phyloP scores from a whole-genome alignment of 2,797 vertebrate species.

The Characodon lateralis region DNA sequence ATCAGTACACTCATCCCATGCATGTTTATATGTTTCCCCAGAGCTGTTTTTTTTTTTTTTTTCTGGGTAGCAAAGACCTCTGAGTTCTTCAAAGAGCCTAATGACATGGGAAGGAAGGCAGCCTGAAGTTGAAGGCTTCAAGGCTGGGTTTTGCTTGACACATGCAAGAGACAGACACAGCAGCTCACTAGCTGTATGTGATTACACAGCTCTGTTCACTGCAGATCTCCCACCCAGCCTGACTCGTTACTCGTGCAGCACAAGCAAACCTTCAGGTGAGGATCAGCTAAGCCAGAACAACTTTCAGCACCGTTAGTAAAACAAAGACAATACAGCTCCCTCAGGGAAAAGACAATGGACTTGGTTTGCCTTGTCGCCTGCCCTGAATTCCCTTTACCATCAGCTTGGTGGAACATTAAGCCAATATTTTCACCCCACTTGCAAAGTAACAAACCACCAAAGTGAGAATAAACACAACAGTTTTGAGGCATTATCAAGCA shows the following conservation, averaged over 20 bases:
- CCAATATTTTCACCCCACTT: slow-evolving; percentile 38
- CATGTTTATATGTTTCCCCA: slow-evolving; percentile 40
- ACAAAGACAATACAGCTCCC: slow-evolving; percentile 29
- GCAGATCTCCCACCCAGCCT: slow-evolving; percentile 9
- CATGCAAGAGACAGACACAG: slow-evolving; percentile 29
- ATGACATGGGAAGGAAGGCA: slow-evolving; percentile 35
- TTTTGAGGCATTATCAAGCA: slow-evolving; percentile 42
- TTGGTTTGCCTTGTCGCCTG: slow-evolving; percentile 18
- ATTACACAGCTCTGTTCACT: slow-evolving; percentile 25
- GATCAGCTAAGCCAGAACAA: slow-evolving; percentile 9
- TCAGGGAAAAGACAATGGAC: slow-evolving; percentile 10
- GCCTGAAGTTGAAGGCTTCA: slow-evolving; percentile 28
- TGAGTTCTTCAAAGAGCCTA: slow-evolving; percentile 49
- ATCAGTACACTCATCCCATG: slow-evolving; percentile 15
- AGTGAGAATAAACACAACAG: slow-evolving; percentile 33
- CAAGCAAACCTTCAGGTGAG: slow-evolving; percentile 32
- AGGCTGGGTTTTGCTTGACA: slow-evolving; percentile 41
- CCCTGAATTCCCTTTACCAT: slow-evolving; percentile 25
- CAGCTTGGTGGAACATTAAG: slow-evolving; percentile 15
- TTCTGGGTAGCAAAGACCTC: slow-evolving; percentile 25
- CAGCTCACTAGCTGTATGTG: slow-evolving; percentile 12
- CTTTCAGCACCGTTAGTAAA: slow-evolving; percentile 21
- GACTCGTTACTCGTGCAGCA: slow-evolving; percentile 19
- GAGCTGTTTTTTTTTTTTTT: slow-evolving; percentile 26
- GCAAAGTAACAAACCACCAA: slow-evolving; percentile 17